Conservation (phyloP, 2,888 invertebrate genomes). For the Halocaridina rubra region DNA sequence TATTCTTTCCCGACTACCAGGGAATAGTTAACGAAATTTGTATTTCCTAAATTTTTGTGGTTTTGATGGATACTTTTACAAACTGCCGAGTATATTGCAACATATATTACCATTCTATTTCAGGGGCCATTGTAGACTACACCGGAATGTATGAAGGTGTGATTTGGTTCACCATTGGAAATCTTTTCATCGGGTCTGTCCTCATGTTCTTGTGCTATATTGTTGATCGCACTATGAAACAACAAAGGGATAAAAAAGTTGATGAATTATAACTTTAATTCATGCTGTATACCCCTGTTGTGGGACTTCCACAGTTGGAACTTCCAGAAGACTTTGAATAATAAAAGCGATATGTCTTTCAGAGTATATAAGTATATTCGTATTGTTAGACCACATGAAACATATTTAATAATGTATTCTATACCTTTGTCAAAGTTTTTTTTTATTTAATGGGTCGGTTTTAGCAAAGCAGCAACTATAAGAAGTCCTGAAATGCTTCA, state of each 20-base stretch:
- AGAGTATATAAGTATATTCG: no score
- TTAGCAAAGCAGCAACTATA: no score
- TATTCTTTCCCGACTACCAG: no score
- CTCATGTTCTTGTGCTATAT: conserved; percentile 51
- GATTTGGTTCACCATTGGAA: conserved; percentile 15
- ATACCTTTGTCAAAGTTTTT: no score
- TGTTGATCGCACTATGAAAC: not conserved
- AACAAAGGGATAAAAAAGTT: not conserved
- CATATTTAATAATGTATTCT: no score
- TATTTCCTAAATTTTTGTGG: not conserved
- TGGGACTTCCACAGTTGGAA: not conserved
- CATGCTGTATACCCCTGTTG: not conserved
- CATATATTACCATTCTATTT: not conserved
- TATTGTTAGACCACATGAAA: no score
- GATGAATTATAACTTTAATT: not conserved
- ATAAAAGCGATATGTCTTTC: no score
- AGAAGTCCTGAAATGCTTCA: no score
- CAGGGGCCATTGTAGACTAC: conserved; percentile 46
- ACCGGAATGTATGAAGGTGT: conserved; percentile 37
- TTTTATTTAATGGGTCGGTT: no score
- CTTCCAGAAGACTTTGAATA: no score
- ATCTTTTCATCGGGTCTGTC: not conserved
- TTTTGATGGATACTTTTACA: no score
- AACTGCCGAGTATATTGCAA: no score
- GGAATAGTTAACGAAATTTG: not conserved